phyloP scores from a whole-genome alignment of 2,113 vertebrate species.

The Ptilonorhynchus violaceus region DNA sequence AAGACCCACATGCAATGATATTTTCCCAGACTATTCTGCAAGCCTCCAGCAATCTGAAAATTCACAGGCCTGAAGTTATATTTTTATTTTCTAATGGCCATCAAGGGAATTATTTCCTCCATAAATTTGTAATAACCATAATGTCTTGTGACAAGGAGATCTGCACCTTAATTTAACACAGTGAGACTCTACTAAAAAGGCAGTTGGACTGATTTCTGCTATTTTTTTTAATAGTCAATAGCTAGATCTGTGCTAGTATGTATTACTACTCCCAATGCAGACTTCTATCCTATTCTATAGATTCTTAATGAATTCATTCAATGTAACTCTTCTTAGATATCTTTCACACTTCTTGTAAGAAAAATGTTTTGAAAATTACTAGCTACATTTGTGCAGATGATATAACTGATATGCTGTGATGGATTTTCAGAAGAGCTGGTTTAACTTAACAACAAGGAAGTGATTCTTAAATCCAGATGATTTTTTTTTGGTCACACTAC shows the following conservation, averaged over 20 bases:
- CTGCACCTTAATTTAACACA: neutral
- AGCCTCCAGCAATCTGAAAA: neutral
- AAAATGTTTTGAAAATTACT: neutral
- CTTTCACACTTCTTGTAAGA: neutral
- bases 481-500: neutral
- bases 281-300: neutral
- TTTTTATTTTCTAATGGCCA: constrained; percentile 19
- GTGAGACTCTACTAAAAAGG: neutral
- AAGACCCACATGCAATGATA: neutral
- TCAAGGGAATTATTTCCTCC: neutral
- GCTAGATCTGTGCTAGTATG: neutral
- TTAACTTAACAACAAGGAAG: neutral
- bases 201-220: neutral
- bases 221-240: neutral
- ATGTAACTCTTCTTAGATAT: neutral
- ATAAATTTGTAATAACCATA: neutral
- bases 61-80: neutral
- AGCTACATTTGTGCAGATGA: neutral
- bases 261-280: neutral
- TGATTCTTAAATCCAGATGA: neutral
- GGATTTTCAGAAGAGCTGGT: neutral
- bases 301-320: neutral
- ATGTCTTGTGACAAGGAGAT: neutral
- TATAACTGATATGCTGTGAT: neutral
- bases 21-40: neutral